These are phyloP conservation scores for Eupeodes luniger DNA, from an alignment of 2,888 invertebrate species.

Conservation along the genomic window DNA sequence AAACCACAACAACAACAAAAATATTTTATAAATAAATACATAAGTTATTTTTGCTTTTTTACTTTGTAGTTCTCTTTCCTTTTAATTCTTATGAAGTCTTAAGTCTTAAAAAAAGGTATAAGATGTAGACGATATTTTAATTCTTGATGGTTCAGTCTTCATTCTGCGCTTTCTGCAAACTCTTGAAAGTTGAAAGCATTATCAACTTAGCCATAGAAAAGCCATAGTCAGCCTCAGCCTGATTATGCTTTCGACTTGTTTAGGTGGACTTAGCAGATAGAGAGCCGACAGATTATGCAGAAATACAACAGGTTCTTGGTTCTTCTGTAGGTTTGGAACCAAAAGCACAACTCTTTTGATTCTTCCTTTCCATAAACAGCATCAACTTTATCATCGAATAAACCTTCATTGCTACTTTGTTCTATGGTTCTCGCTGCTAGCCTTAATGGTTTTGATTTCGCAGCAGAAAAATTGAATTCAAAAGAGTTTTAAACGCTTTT, in stretches of 20 bases:
- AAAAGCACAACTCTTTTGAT: constrained; percentile 21
- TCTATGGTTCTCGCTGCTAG: too few species aligned
- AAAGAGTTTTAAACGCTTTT: constrained; percentile 68
- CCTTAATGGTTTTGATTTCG: neutral
- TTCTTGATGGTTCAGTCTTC: constrained; percentile 24
- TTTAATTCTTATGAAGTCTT: neutral
- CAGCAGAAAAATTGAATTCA: constrained; percentile 21
- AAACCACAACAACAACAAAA: neutral
- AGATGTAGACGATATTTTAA: neutral
- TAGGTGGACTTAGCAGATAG: neutral
- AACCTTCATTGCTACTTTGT: neutral
- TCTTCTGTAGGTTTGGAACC: neutral
- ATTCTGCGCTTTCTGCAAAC: constrained; percentile 51
- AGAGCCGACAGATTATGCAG: neutral
- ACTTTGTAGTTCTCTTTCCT: neutral
- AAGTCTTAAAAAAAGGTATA: neutral
- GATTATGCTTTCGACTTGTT: constrained; percentile 13
- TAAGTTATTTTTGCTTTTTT: neutral
- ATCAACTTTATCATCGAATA: constrained; percentile 9
- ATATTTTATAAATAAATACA: neutral
- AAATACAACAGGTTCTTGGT: constrained; percentile 11
- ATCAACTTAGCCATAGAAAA: neutral
- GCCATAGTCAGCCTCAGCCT: neutral
- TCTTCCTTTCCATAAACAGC: constrained; percentile 17
- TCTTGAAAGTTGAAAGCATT: constrained; percentile 55